Conservation (phyloP, 1,140 invertebrate species). For the Anthonomus grandis region DNA sequence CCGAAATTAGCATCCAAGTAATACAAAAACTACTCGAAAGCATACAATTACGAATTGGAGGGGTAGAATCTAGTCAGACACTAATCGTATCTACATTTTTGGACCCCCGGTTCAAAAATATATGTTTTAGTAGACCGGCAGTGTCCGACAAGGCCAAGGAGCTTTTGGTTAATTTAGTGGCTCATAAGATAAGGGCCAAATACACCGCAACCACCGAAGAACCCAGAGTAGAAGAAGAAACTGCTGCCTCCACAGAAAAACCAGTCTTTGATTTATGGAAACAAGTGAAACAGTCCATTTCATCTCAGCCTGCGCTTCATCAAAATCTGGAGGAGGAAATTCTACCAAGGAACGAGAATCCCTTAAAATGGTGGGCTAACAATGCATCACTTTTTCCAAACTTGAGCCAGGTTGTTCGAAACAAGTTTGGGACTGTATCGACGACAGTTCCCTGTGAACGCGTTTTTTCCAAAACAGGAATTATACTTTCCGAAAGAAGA, state of each 20-base stretch:
- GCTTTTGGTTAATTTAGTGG: not conserved
- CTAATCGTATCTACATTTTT: slow-evolving; percentile 20
- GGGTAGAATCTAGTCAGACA: slow-evolving; percentile 14
- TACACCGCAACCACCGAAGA: not conserved
- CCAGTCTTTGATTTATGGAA: not conserved
- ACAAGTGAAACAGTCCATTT: not conserved
- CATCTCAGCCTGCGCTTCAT: not conserved
- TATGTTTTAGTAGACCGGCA: slow-evolving; percentile 16
- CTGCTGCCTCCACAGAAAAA: not conserved
- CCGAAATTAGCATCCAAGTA: not conserved
- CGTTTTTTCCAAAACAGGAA: slow-evolving; percentile 37
- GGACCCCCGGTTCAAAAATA: slow-evolving; percentile 16
- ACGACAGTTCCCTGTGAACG: slow-evolving; percentile 41
- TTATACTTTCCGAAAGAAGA: slow-evolving; percentile 25
- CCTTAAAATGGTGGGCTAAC: slow-evolving; percentile 16
- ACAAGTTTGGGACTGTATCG: slow-evolving; percentile 28
- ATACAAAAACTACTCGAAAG: slow-evolving; percentile 9
- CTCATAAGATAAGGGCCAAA: not conserved
- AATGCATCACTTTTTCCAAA: slow-evolving; percentile 2
- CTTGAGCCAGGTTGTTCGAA: slow-evolving; percentile 27
- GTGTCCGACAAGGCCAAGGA: slow-evolving; percentile 12
- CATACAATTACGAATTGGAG: slow-evolving; percentile 12
- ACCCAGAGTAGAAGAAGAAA: not conserved
- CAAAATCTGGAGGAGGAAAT: slow-evolving; percentile 5
- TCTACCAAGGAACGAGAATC: not conserved